Percentiles rank a stretch among this genome's conserved stretches.
Conservation (phyloP, 2,797 vertebrate species). For the Gadopsis bispinosus region DNA sequence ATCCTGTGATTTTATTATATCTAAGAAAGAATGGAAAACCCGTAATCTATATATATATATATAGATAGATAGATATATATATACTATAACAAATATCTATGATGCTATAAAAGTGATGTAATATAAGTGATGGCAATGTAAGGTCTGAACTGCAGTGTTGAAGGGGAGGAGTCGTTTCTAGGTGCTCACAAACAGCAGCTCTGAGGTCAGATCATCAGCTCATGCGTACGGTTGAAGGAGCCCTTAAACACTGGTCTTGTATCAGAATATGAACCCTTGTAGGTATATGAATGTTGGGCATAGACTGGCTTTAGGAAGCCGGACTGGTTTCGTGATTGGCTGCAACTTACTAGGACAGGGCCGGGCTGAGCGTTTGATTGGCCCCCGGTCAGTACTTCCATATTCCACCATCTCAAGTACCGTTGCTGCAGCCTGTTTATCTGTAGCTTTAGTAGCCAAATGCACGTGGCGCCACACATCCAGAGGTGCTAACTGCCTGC, state of each 20-base stretch:
- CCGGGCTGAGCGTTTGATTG: constrained; percentile 9
- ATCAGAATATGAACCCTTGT: constrained; percentile 40
- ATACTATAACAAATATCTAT: constrained; percentile 80
- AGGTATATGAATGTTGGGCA: constrained; percentile 38
- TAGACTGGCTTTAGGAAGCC: constrained; percentile 44
- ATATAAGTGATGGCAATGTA: constrained; percentile 81
- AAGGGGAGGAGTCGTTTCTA: constrained; percentile 65
- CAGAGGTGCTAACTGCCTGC: constrained; percentile 65
- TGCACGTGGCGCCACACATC: constrained; percentile 38
- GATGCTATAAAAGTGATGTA: constrained; percentile 83
- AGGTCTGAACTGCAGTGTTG: constrained; percentile 77
- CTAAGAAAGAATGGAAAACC: constrained; percentile 82
- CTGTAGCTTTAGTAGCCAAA: constrained; percentile 45
- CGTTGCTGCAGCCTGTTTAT: constrained; percentile 41
- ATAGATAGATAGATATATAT: constrained; percentile 55
- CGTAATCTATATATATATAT: constrained; percentile 85
- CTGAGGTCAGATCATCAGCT: constrained; percentile 71
- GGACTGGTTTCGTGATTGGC: constrained; percentile 36
- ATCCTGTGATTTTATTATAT: constrained; percentile 86
- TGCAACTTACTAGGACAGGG: constrained; percentile 35
- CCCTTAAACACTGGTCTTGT: constrained; percentile 56
- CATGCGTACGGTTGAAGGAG: constrained; percentile 40
- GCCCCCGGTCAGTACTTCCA: constrained; percentile 25
- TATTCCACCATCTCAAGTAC: constrained; percentile 54
- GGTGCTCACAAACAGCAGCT: constrained; percentile 66